Evolutionary conservation across 2,797 vertebrate genomes (phyloP).

Genomic region (Diglossa cyanea): DNA sequence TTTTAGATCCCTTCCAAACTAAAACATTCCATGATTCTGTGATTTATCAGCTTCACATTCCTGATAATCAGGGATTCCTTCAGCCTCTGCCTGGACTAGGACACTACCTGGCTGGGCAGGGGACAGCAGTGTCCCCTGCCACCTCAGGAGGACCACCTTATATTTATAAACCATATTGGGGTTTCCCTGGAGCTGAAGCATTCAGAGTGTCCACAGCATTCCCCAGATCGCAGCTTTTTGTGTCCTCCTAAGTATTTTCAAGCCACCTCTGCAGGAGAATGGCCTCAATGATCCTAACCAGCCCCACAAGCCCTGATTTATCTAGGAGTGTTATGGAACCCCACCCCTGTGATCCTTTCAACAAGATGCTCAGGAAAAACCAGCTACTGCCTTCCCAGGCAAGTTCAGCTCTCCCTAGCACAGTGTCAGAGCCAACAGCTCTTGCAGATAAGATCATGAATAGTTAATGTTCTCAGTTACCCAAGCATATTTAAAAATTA

Average conservation of each 20-base stretch:
- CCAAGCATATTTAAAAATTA: constrained; percentile 64
- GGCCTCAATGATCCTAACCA: neutral
- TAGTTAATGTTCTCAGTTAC: constrained; percentile 60
- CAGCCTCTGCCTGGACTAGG: neutral
- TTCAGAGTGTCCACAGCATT: neutral
- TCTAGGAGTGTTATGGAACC: neutral
- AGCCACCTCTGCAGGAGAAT: neutral
- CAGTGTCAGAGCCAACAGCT: neutral
- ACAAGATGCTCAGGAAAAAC: constrained; percentile 50
- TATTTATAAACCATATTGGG: fast-evolving
- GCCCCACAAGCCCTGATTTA: neutral
- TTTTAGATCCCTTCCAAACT: neutral
- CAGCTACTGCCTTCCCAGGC: neutral
- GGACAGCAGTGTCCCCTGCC: no score
- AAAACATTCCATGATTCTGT: neutral
- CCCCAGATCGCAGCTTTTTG: neutral
- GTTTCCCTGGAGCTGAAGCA: neutral
- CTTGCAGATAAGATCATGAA: constrained; percentile 42
- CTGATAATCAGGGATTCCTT: neutral
- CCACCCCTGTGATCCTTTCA: neutral
- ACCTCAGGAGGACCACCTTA: neutral
- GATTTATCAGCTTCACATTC: neutral
- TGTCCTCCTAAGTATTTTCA: neutral
- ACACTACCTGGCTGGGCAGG: neutral
- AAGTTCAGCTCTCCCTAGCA: neutral